These are phyloP conservation scores for Myotis brandtii DNA, from an alignment of 2,113 vertebrate genomes.

Conservation along the genomic window DNA sequence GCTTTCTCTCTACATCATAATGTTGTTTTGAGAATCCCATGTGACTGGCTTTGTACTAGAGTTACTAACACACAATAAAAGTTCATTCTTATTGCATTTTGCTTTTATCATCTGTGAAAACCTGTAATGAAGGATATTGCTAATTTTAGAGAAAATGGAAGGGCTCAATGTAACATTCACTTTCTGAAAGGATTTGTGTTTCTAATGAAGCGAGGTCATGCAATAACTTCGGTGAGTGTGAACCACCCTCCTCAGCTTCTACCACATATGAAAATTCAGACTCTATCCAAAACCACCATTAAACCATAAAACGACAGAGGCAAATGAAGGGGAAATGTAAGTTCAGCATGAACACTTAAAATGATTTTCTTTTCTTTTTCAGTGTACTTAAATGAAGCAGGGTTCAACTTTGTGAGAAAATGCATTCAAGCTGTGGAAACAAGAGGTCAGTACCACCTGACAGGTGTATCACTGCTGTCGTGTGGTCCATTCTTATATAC, in stretches of 20 bases:
- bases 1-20: background rate
- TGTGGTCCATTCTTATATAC: background rate
- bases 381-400: slow-evolving; percentile 97
- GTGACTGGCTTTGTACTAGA: background rate
- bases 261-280: background rate
- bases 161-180: background rate
- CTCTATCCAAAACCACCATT: background rate
- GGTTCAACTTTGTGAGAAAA: slow-evolving; percentile 97
- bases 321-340: background rate
- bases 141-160: background rate
- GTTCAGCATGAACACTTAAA: background rate
- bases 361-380: slow-evolving; percentile 70
- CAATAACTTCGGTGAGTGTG: background rate
- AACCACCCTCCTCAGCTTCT: background rate
- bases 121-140: background rate
- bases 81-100: background rate
- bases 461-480: accelerated
- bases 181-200: background rate
- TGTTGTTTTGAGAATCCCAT: background rate
- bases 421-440: slow-evolving; percentile 95
- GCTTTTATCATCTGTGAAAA: background rate
- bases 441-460: slow-evolving; percentile 87
- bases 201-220: background rate
- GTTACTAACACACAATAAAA: background rate
- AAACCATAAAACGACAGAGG: background rate